Evolutionary conservation across 1,140 invertebrate species (phyloP), one percentile per base, ranked within the genome.

Genomic region (Drosophila pachea): DNA sequence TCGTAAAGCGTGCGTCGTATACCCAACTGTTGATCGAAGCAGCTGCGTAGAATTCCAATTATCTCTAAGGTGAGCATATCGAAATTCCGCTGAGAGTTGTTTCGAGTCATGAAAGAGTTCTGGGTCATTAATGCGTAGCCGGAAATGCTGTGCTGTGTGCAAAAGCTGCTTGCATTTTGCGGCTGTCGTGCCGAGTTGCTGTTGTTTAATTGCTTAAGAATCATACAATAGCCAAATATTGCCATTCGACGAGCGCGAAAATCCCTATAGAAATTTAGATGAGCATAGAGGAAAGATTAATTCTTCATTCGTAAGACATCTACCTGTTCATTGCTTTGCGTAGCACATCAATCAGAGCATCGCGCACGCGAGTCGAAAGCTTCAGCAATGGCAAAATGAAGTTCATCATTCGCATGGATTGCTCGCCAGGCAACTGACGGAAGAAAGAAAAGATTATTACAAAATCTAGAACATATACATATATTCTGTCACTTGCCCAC

Each of bases 321-420:
- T 29, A 88, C 86, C 81, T 81, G 8, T 73, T 72, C 62, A 89
- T 89, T 2, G 88, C 81, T 55, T 88, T 89, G 16, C 84, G 76
- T 0, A 89, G 69, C 7, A 88, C 75, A 31, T 89, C 88, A 60
- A 89, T 89, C 22, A 89, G 56, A 5, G 83, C 73, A 72, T 89
- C 88, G 0, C 88, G 84, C 11, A 89, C 74, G 16, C 67, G 62
- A 64, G 73, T 74, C 0, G 88, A 89, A 22, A 89, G 68, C 52
- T 88, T 89, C 0, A 89, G 49, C 9, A 89, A 33, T 0, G 88
- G 88, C 32, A 89, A 59, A 47, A 89, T 88, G 11, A 89, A 89
- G 48, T 82, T 77, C 88, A 89, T 89, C 88, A 89, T 89, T n/a
- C 86, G 77, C 86, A 89, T 89, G 7, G 88, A 79, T 67, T 89